A percentile compares a stretch with the other conserved stretches of the same genome.
These are phyloP conservation scores for Characodon lateralis DNA, from an alignment of 2,797 vertebrate species.

Conservation along the genomic window DNA sequence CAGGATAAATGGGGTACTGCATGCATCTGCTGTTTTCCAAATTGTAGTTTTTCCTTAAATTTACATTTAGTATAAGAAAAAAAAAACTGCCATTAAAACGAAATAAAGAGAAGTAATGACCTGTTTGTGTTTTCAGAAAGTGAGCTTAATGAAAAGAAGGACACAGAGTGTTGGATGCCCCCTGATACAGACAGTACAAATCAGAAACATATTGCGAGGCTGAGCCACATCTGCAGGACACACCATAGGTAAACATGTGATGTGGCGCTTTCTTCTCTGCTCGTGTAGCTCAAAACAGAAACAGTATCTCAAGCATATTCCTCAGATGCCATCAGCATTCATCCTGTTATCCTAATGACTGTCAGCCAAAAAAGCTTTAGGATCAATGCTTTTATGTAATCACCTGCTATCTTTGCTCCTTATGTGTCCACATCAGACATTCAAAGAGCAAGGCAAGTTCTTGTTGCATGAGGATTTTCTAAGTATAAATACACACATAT, in stretches of 20 bases:
- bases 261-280: background rate
- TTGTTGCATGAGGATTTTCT: constrained; percentile 16
- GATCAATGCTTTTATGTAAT: constrained; percentile 13
- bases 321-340: background rate
- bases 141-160: constrained; percentile 80
- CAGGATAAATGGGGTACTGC: constrained; percentile 92
- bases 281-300: background rate
- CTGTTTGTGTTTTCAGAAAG: constrained; percentile 81
- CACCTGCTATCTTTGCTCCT: constrained; percentile 4
- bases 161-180: constrained; percentile 34
- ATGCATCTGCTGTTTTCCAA: background rate
- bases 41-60: background rate
- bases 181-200: constrained; percentile 73
- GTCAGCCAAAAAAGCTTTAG: constrained; percentile 27
- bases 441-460: background rate
- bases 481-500: constrained; percentile 2
- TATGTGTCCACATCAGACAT: background rate
- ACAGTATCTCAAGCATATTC: constrained; percentile 1
- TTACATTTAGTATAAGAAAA: background rate
- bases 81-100: background rate
- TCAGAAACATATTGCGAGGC: constrained; percentile 84
- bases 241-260: constrained; percentile 85
- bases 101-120: background rate
- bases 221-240: constrained; percentile 88
- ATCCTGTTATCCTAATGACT: constrained; percentile 1